Conservation (phyloP, 2,888 invertebrate species). For the Aricia artaxerxes region DNA sequence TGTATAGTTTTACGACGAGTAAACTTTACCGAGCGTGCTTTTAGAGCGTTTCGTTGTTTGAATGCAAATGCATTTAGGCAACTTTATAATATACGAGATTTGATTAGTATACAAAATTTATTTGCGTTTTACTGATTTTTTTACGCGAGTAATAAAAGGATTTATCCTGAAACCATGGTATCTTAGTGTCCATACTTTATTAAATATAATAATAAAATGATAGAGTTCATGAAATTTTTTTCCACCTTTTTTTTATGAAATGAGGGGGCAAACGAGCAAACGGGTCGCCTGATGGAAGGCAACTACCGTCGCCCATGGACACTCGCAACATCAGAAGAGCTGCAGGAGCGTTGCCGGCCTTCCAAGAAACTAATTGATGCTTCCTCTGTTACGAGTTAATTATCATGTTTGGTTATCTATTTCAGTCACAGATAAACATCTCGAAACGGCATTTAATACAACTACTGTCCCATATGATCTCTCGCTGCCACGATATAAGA, state of each 20-base stretch:
- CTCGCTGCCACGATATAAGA: not conserved
- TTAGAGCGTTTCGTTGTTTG: constrained; percentile 1
- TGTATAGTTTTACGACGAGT: constrained; percentile 27
- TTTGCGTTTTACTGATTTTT: not conserved
- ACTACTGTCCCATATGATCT: constrained; percentile 1
- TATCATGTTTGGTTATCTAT: constrained; percentile 19
- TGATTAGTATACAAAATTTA: not conserved
- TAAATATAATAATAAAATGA: not conserved
- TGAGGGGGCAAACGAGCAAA: too few species aligned
- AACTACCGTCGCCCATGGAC: too few species aligned
- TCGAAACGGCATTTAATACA: constrained; percentile 18
- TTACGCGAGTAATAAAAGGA: too few species aligned
- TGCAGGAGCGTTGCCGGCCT: not conserved
- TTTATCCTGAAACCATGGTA: too few species aligned
- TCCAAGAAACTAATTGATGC: not conserved
- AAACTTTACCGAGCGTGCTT: constrained; percentile 22
- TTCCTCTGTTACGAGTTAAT: not conserved
- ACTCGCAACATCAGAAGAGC: too few species aligned
- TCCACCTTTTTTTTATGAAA: too few species aligned
- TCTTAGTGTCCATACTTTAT: not conserved
- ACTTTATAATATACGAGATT: not conserved
- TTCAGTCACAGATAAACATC: constrained; percentile 10
- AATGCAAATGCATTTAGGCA: constrained; percentile 16
- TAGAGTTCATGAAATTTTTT: not conserved
- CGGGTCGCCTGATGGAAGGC: too few species aligned